phyloP scores from a whole-genome alignment of 2,888 invertebrate genomes.

The Desoria tigrina region DNA sequence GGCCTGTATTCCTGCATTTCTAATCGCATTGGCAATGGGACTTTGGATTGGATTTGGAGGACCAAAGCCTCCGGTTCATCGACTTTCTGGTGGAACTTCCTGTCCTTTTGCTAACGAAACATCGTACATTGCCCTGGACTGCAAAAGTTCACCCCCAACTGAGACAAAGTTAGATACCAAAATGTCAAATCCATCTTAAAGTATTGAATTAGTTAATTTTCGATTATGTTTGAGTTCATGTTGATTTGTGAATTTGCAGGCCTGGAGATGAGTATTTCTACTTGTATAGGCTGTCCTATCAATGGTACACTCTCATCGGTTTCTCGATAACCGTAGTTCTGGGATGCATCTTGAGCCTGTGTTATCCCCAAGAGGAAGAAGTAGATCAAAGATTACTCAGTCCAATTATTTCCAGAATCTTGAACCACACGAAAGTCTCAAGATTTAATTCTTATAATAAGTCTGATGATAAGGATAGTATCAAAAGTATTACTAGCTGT shows the following conservation, averaged over 20 bases:
- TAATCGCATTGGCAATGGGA: conserved; percentile 60
- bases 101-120: conserved; percentile 32
- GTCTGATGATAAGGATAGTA: not conserved
- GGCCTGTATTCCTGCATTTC: conserved; percentile 57
- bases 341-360: conserved; percentile 41
- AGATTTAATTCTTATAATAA: not conserved
- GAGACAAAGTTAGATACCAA: conserved; percentile 4
- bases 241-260: conserved; percentile 21
- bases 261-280: conserved; percentile 53
- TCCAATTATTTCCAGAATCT: conserved; percentile 38
- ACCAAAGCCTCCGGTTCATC: conserved; percentile 66
- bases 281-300: conserved; percentile 59
- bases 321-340: conserved; percentile 53
- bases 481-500: conserved; percentile 1
- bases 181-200: conserved; percentile 1
- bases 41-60: conserved; percentile 85
- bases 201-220: too few relatives aligned
- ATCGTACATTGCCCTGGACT: conserved; percentile 9
- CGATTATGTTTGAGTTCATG: too few relatives aligned
- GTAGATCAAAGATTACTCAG: conserved; percentile 45
- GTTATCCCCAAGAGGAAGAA: conserved; percentile 43
- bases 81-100: conserved; percentile 41
- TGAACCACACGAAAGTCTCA: conserved; percentile 13
- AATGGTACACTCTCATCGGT: conserved; percentile 59
- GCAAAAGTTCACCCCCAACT: conserved; percentile 27